Evolutionary conservation across 1,140 invertebrate genomes (phyloP).

Genomic region (Campoletis sonorensis): DNA sequence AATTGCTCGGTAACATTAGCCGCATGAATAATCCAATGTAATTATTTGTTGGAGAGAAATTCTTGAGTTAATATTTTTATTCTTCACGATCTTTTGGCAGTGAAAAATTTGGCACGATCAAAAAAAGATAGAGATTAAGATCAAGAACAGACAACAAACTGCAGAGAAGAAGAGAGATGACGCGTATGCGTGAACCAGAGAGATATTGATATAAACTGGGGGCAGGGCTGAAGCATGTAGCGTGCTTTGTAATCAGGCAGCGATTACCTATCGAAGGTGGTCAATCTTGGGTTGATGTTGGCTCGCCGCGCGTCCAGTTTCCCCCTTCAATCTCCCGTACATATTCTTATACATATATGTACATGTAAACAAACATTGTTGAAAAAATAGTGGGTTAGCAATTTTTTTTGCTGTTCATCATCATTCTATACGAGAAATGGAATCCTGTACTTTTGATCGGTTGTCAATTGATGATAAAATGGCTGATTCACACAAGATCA

Average conservation of each 20-base stretch:
- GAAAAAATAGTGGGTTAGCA: too few relatives aligned
- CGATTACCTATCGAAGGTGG: conserved; percentile 75
- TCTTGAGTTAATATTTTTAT: background rate
- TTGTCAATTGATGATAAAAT: too few relatives aligned
- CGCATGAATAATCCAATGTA: too few relatives aligned
- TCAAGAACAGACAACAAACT: background rate
- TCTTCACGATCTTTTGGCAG: background rate
- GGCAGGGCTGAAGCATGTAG: conserved; percentile 67
- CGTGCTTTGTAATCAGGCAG: conserved; percentile 75
- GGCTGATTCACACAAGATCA: too few relatives aligned
- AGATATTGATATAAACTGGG: conserved; percentile 77
- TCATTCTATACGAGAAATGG: background rate
- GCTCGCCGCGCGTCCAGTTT: conserved; percentile 36
- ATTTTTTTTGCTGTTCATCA: background rate
- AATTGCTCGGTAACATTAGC: too few relatives aligned
- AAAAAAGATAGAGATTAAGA: background rate
- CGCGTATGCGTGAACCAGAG: conserved; percentile 62
- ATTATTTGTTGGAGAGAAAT: background rate
- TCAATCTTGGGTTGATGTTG: conserved; percentile 66
- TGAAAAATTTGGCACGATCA: conserved; percentile 5
- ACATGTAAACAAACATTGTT: background rate
- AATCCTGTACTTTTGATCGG: background rate
- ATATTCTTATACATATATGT: background rate
- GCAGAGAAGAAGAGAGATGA: conserved; percentile 17
- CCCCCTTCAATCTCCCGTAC: background rate